Percentiles rank a stretch among this genome's conserved stretches.
phyloP scores from a whole-genome alignment of 1,140 invertebrate species.

The Trachelipus rathkii region DNA sequence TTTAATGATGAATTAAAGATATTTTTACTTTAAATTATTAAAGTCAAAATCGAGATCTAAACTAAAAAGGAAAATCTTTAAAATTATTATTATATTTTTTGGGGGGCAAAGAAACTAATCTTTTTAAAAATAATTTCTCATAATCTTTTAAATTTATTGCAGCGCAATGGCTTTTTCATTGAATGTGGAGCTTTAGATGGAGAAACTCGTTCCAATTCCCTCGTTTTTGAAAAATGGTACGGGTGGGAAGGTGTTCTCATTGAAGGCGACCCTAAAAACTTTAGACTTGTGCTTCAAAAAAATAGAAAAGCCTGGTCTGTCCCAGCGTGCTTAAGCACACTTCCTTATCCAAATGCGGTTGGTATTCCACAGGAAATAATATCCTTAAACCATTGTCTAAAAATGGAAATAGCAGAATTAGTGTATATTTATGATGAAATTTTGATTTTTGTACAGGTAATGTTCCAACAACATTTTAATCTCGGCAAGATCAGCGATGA shows the following conservation, averaged over 20 bases:
- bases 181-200: conserved; percentile 57
- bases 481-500: conserved; percentile 35
- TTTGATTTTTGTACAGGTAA: conserved; percentile 30
- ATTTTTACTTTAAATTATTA: too few species aligned
- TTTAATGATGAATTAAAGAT: too few species aligned
- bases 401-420: too few species aligned
- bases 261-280: conserved; percentile 48
- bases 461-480: conserved; percentile 41
- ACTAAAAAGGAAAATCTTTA: too few species aligned
- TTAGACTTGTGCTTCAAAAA: conserved; percentile 44
- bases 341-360: conserved; percentile 39
- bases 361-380: too few species aligned
- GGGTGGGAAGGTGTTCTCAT: conserved; percentile 49
- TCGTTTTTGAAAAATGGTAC: conserved; percentile 46
- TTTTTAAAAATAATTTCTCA: too few species aligned
- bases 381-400: too few species aligned
- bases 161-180: conserved; percentile 53
- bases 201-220: conserved; percentile 48
- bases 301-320: conserved; percentile 47
- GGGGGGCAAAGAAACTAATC: too few species aligned
- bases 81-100: too few species aligned
- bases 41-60: too few species aligned
- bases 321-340: conserved; percentile 46
- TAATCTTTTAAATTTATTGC: not conserved
- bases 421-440: too few species aligned